Evolutionary conservation across 2,797 vertebrate genomes (phyloP).

Genomic region (Squalus acanthias): DNA sequence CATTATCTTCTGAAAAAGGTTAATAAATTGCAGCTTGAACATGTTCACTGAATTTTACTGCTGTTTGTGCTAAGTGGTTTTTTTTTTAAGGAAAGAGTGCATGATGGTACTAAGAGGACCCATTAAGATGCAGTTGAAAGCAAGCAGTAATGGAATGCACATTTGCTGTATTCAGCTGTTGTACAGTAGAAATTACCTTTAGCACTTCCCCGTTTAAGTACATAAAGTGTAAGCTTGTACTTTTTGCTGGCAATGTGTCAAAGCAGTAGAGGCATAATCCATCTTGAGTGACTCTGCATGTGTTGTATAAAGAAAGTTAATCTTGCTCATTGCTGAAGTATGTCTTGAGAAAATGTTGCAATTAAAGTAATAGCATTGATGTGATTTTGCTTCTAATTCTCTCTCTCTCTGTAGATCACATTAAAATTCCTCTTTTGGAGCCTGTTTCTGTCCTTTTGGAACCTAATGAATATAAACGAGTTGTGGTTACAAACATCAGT

Average conservation of each 20-base stretch:
- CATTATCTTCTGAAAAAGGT: too few relatives aligned
- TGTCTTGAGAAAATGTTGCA: neutral
- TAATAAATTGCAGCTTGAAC: too few relatives aligned
- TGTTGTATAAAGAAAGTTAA: neutral
- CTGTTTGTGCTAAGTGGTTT: too few relatives aligned
- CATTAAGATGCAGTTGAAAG: too few relatives aligned
- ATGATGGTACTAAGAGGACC: too few relatives aligned
- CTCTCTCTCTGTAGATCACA: neutral
- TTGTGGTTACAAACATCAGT: neutral
- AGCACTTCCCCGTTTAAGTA: neutral
- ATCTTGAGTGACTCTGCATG: neutral
- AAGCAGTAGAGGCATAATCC: neutral
- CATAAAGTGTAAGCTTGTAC: neutral
- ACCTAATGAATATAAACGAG: neutral
- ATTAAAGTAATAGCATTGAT: neutral
- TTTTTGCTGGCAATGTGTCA: neutral
- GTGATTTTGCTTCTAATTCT: neutral
- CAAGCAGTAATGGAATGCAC: neutral
- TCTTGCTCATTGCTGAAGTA: neutral
- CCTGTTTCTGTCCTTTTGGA: neutral
- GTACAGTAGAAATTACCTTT: neutral
- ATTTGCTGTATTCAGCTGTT: neutral
- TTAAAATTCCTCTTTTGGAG: constrained; percentile 17
- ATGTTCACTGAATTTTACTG: too few relatives aligned
- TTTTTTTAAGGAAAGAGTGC: too few relatives aligned